These are phyloP conservation scores for Hydraecia micacea DNA, from an alignment of 2,888 invertebrate genomes.

Conservation along the genomic window DNA sequence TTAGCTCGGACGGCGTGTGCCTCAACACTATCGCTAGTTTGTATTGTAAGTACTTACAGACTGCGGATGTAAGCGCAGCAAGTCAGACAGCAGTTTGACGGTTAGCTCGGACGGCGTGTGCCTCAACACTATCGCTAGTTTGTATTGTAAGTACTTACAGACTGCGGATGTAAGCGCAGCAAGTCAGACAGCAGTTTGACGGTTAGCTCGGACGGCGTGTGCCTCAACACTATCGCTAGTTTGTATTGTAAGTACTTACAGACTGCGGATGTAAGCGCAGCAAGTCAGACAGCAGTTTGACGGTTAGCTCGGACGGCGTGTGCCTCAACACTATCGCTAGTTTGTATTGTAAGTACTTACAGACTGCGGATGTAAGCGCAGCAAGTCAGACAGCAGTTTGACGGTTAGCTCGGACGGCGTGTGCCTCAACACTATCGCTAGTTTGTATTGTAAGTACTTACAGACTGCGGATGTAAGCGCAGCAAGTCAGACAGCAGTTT, in stretches of 20 bases:
- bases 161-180: conserved; percentile 81
- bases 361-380: conserved; percentile 81
- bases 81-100: conserved; percentile 77
- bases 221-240: conserved; percentile 84
- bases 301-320: conserved; percentile 81
- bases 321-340: conserved; percentile 85
- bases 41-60: conserved; percentile 81
- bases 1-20: conserved; percentile 82
- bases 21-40: conserved; percentile 84
- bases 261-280: conserved; percentile 81
- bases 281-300: conserved; percentile 79
- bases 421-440: conserved; percentile 85
- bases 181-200: conserved; percentile 79
- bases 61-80: conserved; percentile 82
- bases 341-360: conserved; percentile 82
- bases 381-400: conserved; percentile 78
- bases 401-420: conserved; percentile 81
- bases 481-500: conserved; percentile 80
- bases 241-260: conserved; percentile 82
- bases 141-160: conserved; percentile 82
- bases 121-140: conserved; percentile 83
- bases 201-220: conserved; percentile 82
- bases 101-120: conserved; percentile 83
- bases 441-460: conserved; percentile 80
- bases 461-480: conserved; percentile 81